These are phyloP conservation scores for Trachelus iudaicus DNA, from an alignment of 2,888 invertebrate species.

Conservation along the genomic window DNA sequence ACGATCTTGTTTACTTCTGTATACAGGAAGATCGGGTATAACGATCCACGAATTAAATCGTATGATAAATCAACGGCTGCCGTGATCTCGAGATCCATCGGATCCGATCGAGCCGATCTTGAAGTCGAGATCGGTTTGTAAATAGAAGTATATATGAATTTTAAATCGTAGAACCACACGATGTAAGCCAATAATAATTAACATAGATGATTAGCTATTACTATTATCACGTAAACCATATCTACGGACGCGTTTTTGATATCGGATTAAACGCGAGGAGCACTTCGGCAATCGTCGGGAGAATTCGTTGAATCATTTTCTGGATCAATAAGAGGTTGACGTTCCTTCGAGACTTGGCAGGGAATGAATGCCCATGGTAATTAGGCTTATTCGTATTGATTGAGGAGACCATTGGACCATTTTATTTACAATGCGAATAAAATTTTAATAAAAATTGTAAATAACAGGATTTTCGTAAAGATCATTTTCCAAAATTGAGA, in stretches of 20 bases:
- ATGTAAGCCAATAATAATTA: slow-evolving; percentile 40
- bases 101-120: not conserved
- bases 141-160: slow-evolving; percentile 34
- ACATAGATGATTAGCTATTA: slow-evolving; percentile 47
- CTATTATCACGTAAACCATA: slow-evolving; percentile 51
- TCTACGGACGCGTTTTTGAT: slow-evolving; percentile 40
- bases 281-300: not conserved
- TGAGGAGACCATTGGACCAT: no score
- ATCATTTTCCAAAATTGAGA: no score
- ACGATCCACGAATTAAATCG: not conserved
- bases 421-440: no score
- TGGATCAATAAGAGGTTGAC: not conserved
- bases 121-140: slow-evolving; percentile 22
- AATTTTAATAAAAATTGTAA: no score
- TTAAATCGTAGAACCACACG: slow-evolving; percentile 37
- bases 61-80: not conserved
- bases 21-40: not conserved
- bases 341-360: not conserved
- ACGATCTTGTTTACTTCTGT: not conserved
- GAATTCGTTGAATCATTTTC: not conserved
- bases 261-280: not conserved
- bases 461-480: no score
- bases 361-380: not conserved
- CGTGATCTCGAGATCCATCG: not conserved
- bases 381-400: no score